These are phyloP conservation scores for Heliconius nattereri DNA, from an alignment of 1,140 invertebrate genomes.

Conservation along the genomic window DNA sequence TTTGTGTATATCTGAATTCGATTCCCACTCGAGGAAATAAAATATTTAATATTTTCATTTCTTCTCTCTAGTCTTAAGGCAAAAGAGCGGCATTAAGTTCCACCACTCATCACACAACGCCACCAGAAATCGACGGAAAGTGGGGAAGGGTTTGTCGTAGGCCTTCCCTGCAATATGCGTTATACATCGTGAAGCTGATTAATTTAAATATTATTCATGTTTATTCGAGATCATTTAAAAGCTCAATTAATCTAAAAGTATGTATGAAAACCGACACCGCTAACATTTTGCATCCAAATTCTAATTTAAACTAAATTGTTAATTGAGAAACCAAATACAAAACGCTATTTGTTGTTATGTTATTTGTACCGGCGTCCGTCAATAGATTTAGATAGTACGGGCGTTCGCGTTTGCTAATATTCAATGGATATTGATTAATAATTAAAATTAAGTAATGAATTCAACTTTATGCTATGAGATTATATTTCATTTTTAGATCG, in stretches of 20 bases:
- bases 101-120: too few species aligned
- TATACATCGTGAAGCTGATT: too few species aligned
- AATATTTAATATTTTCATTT: too few species aligned
- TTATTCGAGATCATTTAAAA: conserved; percentile 30
- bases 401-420: background rate
- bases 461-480: too few species aligned
- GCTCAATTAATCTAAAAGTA: conserved; percentile 30
- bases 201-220: conserved; percentile 23
- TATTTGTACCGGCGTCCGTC: background rate
- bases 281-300: conserved; percentile 27
- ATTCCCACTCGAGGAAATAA: too few species aligned
- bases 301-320: conserved; percentile 35
- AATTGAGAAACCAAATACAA: conserved; percentile 18
- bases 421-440: background rate
- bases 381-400: background rate
- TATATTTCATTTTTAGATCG: too few species aligned
- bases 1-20: too few species aligned
- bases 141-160: too few species aligned
- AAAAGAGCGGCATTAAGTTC: too few species aligned
- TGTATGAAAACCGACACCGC: conserved; percentile 21
- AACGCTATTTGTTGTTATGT: background rate
- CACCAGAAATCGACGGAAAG: too few species aligned
- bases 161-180: too few species aligned
- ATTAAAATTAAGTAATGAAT: background rate
- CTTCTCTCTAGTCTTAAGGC: too few species aligned